Evolutionary conservation across 2,113 vertebrate genomes (phyloP), one percentile per base, ranked within the genome.

Genomic region (Oxyura jamaicensis): DNA sequence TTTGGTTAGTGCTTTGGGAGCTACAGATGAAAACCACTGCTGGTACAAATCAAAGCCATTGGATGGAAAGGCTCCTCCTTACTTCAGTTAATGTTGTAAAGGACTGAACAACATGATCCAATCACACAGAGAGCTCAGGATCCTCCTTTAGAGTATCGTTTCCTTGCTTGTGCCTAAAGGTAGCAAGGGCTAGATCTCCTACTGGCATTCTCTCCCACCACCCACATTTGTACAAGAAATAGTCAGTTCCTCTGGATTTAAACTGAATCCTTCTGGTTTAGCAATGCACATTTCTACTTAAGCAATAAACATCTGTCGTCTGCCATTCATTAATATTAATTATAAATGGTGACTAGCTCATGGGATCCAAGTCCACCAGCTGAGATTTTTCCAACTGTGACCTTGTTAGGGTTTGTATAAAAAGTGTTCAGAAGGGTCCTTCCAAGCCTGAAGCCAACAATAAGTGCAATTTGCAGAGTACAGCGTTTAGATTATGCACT

Each of bases 241-340:
- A 95, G 82, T 94, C 88, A 96, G 90, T 94, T 96, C 72, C 46
- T 97, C 86, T 90, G 94, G 67, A 75, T 95, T 97, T 90, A 88
- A 97, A 94, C 69, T 94, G 96, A 97, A 81, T 96, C 90, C 90
- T 96, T 95, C 86, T 94, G 88, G 86, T 93, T 97, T 97, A 97
- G 96, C 95, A 97, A 95, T 96, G 90, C 88, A 92, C 95, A 96
- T 94, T 97, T 98, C 96, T 97, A 95, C 91, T 97, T 97, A 96
- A 94, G 97, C 96, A 97, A 97, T 98, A 97, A 98, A 98, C 98
- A 98, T 97, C 97, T 98, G 97, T 98, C 90, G 56, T 96, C 97
- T 98, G 97, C 95, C 97, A 98, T 97, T 98, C 96, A 98, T 98
- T 97, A 98, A 98, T 98, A 98, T 97, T 98, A 97, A 98, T 98